Evolutionary conservation across 2,888 invertebrate genomes (phyloP).

Genomic region (Ganaspis brasiliensis): DNA sequence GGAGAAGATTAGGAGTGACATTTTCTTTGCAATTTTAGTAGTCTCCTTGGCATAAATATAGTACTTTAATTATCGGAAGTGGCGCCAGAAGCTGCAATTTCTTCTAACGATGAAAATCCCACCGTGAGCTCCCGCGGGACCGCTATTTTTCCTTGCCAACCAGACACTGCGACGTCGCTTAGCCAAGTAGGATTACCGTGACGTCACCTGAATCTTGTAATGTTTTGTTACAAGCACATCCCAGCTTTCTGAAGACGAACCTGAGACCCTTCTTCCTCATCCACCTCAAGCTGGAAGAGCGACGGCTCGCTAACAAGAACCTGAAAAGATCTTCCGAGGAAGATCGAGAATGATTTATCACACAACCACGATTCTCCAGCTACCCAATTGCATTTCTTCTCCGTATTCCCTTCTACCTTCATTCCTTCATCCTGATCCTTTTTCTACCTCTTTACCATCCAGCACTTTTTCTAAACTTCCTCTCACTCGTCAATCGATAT

Average conservation of each 20-base stretch:
- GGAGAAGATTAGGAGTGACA: neutral
- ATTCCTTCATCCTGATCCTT: slow-evolving; percentile 2
- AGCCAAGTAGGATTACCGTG: slow-evolving; percentile 74
- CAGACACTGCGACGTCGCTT: slow-evolving; percentile 67
- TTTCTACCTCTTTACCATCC: slow-evolving; percentile 2
- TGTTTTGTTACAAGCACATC: slow-evolving; percentile 76
- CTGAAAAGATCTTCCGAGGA: slow-evolving; percentile 75
- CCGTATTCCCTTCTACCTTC: slow-evolving; percentile 53
- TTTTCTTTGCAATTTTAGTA: neutral
- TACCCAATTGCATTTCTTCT: slow-evolving; percentile 62
- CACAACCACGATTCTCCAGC: slow-evolving; percentile 70
- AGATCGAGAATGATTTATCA: slow-evolving; percentile 79
- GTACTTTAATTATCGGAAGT: slow-evolving; percentile 70
- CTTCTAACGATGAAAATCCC: slow-evolving; percentile 52
- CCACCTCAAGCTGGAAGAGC: slow-evolving; percentile 65
- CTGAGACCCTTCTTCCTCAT: slow-evolving; percentile 53
- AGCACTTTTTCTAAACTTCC: neutral
- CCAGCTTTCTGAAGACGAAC: slow-evolving; percentile 65
- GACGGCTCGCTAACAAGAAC: slow-evolving; percentile 77
- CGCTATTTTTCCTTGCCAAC: slow-evolving; percentile 57
- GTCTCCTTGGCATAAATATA: slow-evolving; percentile 16
- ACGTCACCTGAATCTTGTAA: slow-evolving; percentile 75
- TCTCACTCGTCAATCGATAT: neutral
- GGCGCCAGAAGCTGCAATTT: slow-evolving; percentile 53
- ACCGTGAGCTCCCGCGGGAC: slow-evolving; percentile 45